Percentiles rank a stretch among this genome's conserved stretches.
These are phyloP conservation scores for Thripadectes ignobilis DNA, from an alignment of 2,797 vertebrate genomes.

Conservation along the genomic window DNA sequence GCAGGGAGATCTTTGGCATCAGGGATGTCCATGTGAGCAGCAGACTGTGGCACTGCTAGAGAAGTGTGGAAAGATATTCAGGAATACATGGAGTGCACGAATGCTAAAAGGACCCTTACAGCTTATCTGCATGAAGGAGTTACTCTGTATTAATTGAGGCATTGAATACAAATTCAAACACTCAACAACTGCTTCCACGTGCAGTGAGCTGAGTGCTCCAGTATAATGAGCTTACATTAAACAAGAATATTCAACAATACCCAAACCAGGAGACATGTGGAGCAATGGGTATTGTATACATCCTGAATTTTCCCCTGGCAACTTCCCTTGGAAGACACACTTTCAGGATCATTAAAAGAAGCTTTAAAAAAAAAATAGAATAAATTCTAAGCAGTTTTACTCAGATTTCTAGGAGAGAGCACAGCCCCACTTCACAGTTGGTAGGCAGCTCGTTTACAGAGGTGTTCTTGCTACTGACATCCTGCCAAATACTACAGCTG, in stretches of 20 bases:
- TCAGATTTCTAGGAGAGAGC: background rate
- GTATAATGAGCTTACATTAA: background rate
- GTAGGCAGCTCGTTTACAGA: background rate
- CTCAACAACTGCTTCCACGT: fast-evolving
- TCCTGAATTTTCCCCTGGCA: background rate
- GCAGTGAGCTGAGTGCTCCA: background rate
- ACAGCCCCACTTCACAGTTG: background rate
- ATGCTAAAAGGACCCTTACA: background rate
- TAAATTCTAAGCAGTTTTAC: background rate
- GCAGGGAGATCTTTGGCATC: background rate
- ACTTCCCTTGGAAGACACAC: background rate
- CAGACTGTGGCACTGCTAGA: background rate
- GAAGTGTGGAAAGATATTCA: background rate
- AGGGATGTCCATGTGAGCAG: background rate
- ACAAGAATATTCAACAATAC: background rate
- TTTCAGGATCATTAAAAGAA: background rate
- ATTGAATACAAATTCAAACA: background rate
- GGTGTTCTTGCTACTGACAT: fast-evolving
- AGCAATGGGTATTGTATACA: fast-evolving
- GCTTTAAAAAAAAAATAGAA: background rate
- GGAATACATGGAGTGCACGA: background rate
- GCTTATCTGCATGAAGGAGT: background rate
- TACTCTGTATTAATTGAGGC: background rate
- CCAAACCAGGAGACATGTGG: background rate
- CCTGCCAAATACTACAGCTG: background rate